phyloP scores from a whole-genome alignment of 2,797 vertebrate genomes.

The Lophotriccus pileatus region DNA sequence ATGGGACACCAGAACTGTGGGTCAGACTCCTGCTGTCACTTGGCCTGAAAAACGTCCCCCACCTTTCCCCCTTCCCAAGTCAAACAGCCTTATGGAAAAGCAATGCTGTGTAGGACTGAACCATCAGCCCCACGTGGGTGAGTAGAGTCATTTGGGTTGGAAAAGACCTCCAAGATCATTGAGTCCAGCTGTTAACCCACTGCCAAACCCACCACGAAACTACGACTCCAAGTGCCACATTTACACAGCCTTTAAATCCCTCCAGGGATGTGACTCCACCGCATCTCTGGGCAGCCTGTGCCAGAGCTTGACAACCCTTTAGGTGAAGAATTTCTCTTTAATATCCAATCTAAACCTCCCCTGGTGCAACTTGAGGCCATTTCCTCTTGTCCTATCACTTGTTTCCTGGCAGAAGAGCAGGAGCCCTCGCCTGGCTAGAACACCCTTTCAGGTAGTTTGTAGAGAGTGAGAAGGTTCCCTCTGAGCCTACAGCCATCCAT shows the following conservation, averaged over 20 bases:
- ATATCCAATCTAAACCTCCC: background rate
- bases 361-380: background rate
- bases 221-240: background rate
- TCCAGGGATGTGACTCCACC: background rate
- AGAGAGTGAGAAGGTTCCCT: background rate
- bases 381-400: background rate
- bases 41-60: background rate
- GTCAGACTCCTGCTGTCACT: background rate
- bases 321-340: background rate
- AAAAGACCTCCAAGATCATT: background rate
- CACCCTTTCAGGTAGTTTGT: background rate
- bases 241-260: background rate
- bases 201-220: background rate
- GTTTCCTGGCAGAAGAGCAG: background rate
- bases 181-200: background rate
- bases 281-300: background rate
- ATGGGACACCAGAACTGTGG: background rate
- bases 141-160: background rate
- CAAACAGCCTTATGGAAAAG: background rate
- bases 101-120: background rate
- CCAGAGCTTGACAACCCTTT: background rate
- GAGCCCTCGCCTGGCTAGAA: background rate
- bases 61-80: background rate
- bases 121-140: rapidly evolving
- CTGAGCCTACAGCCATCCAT: background rate